Evolutionary conservation across 64 coral and sea anemone species (phyloP), one percentile per base, ranked within the genome.

Genomic region (Hydrozoanthus tunicans): DNA sequence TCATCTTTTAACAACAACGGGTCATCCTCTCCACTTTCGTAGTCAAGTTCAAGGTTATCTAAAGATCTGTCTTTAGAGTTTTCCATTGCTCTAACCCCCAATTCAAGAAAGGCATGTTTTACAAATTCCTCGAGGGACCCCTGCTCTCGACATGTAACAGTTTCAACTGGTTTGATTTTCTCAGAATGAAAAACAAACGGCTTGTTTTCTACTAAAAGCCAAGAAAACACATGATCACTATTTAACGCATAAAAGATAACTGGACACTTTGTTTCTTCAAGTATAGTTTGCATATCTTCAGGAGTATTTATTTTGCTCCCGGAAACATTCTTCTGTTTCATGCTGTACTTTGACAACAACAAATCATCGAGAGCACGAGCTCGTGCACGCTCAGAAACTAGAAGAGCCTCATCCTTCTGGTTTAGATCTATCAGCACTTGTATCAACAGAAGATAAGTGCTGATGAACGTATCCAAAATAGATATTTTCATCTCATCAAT

Each of bases 361-460:
- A 81, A 75, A 58, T 93, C 86, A 24, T 24, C 75, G 15, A 93
- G 53, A 59, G 77, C 64, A 81, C 86, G 92, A 3, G 64, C 77
- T n/a, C 90, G 90, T 58, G 56, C 79, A 64, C 15, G n/a, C 20
- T 90, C 89, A 68, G 89, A 77, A 12, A 78, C 54, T 43, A 80
- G 58, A 80, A 91, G 89, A 32, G 89, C 77, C 11, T 91, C 77
- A 7, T 79, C 59, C 1, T 9, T 15, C 53, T 75, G 67, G 17
- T 58, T 5, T 55, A 63, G 20, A 10, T 75, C 7, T 59, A 82
- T 82, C 20, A 62, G 59, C 53, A 92, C 68, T 9, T 23, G 13
- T 73, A 53, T 73, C 51, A 92, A 74, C 54, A 12, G 2, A 5
- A 61, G 14, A 56, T 83, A 92, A 11, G 27, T 63, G 11, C 61